A percentile compares a stretch with the other conserved stretches of the same genome.
These are phyloP conservation scores for Cuculus canorus DNA, from an alignment of 2,797 vertebrate species.

Conservation along the genomic window DNA sequence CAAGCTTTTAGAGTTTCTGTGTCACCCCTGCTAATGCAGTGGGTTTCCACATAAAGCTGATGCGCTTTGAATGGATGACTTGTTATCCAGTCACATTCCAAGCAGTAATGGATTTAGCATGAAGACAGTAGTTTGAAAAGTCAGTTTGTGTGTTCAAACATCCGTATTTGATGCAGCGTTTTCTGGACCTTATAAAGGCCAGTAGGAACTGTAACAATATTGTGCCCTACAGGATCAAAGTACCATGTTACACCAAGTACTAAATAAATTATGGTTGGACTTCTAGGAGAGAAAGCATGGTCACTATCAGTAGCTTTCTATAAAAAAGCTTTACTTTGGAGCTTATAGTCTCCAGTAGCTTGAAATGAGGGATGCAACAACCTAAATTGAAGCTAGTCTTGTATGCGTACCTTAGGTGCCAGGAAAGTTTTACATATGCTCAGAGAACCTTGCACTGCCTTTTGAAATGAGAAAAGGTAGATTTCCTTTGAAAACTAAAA, in stretches of 20 bases:
- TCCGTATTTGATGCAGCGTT: not conserved
- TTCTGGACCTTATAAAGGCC: conserved; percentile 14
- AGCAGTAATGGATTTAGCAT: not conserved
- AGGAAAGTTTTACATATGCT: not conserved
- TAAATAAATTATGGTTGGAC: conserved; percentile 29
- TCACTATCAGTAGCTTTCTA: not conserved
- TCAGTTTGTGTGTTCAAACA: not conserved
- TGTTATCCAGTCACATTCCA: not conserved
- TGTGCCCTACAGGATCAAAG: conserved; percentile 16
- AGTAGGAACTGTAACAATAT: not conserved
- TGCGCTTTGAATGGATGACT: not conserved
- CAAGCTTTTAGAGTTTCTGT: not conserved
- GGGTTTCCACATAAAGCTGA: not conserved
- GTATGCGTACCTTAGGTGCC: not conserved
- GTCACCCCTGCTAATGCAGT: not conserved
- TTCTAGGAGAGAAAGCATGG: not conserved
- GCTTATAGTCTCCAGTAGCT: conserved; percentile 33
- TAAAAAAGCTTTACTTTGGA: conserved; percentile 9
- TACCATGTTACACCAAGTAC: not conserved
- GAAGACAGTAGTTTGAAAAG: not conserved
- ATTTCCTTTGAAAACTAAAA: conserved; percentile 1
- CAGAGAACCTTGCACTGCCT: not conserved
- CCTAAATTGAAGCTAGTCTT: conserved; percentile 2
- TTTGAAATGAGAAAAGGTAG: conserved; percentile 1
- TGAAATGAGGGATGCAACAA: conserved; percentile 13